A percentile compares a stretch with the other conserved stretches of the same genome.
phyloP scores from a whole-genome alignment of 2,113 vertebrate species.

The Heterochromis multidens region DNA sequence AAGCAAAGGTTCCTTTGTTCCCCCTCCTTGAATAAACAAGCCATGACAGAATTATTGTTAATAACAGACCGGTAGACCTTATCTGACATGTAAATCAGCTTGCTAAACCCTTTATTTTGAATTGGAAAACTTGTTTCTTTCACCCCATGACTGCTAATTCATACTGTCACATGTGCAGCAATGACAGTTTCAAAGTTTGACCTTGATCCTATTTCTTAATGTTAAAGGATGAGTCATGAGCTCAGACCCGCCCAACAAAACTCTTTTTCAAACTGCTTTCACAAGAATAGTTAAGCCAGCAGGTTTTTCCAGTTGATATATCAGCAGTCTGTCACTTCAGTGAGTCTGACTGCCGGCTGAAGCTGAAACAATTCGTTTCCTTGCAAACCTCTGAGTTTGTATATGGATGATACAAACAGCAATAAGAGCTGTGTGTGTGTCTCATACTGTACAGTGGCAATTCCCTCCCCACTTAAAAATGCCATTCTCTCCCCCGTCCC shows the following conservation, averaged over 20 bases:
- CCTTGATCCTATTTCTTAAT: background rate
- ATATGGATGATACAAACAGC: background rate
- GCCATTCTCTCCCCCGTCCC: slow-evolving; percentile 46
- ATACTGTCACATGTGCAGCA: background rate
- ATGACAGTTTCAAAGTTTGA: background rate
- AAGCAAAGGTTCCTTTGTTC: background rate
- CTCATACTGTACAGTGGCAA: background rate
- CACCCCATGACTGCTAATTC: background rate
- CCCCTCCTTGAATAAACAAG: slow-evolving; percentile 34
- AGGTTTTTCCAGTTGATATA: slow-evolving; percentile 68
- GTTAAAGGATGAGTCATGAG: slow-evolving; percentile 33
- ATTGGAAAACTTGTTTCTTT: background rate
- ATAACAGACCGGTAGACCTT: background rate
- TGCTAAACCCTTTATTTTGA: background rate
- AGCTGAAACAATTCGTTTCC: background rate
- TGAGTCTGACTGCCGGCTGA: background rate
- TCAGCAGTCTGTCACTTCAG: background rate
- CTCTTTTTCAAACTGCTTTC: slow-evolving; percentile 24
- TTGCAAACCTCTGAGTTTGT: background rate
- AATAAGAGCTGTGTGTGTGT: background rate
- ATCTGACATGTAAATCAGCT: background rate
- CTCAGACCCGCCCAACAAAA: slow-evolving; percentile 10
- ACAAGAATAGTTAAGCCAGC: background rate
- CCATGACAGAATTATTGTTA: background rate
- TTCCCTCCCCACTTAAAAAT: slow-evolving; percentile 42